phyloP scores from a whole-genome alignment of 2,888 invertebrate genomes.

The Conchocele bisecta region DNA sequence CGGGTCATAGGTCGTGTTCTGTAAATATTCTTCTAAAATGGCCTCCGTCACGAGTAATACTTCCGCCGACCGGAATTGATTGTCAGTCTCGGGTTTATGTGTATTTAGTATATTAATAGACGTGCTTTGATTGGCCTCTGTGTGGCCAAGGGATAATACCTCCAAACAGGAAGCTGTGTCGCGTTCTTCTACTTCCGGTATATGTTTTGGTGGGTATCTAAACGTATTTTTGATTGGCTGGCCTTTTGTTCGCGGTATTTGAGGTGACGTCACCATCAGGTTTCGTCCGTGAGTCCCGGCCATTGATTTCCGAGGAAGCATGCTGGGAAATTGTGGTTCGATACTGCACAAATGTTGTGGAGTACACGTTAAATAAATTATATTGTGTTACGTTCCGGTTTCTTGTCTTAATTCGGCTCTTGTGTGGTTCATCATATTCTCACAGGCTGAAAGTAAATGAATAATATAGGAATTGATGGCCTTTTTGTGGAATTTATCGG shows the following conservation, averaged over 20 bases:
- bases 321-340: neutral
- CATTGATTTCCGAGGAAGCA: neutral
- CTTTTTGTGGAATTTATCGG: too few species aligned
- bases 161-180: constrained; percentile 59
- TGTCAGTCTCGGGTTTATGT: constrained; percentile 55
- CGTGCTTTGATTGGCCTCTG: constrained; percentile 29
- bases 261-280: constrained; percentile 13
- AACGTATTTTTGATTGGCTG: constrained; percentile 38
- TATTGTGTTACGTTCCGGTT: too few species aligned
- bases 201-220: constrained; percentile 16
- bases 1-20: constrained; percentile 68
- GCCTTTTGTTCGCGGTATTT: constrained; percentile 20
- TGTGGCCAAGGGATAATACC: constrained; percentile 51
- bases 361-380: too few species aligned
- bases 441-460: too few species aligned
- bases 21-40: constrained; percentile 59
- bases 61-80: constrained; percentile 41
- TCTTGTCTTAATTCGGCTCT: too few species aligned
- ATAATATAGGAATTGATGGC: too few species aligned
- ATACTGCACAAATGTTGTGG: too few species aligned
- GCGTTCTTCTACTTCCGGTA: constrained; percentile 10
- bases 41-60: constrained; percentile 54
- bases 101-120: constrained; percentile 48
- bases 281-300: too few species aligned
- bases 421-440: too few species aligned